phyloP scores from a whole-genome alignment of 2,113 vertebrate species.

The Chitala chitala region DNA sequence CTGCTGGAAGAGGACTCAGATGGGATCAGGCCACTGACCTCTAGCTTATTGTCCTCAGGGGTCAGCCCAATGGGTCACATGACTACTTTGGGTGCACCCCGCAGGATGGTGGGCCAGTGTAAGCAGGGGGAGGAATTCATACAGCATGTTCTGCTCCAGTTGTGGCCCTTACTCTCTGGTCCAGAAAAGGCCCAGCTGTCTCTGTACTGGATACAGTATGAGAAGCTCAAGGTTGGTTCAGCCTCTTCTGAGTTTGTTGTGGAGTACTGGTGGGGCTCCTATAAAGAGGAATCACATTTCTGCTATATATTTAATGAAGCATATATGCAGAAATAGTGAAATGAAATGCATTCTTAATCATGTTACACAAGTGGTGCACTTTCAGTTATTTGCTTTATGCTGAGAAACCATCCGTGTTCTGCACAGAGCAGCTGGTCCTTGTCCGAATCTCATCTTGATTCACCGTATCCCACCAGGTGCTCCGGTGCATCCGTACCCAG shows the following conservation, averaged over 20 bases:
- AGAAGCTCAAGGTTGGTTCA: slow-evolving; percentile 79
- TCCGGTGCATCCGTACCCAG: slow-evolving; percentile 63
- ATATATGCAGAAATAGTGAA: neutral
- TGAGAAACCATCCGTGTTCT: neutral
- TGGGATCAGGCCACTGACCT: slow-evolving; percentile 66
- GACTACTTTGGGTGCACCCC: slow-evolving; percentile 54
- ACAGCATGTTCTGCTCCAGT: slow-evolving; percentile 67
- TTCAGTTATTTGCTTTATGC: neutral
- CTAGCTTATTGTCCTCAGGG: slow-evolving; percentile 55
- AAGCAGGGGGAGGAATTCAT: slow-evolving; percentile 85
- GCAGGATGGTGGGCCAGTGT: slow-evolving; percentile 61
- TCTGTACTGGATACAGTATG: slow-evolving; percentile 78
- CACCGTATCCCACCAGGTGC: slow-evolving; percentile 55
- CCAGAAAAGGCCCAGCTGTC: slow-evolving; percentile 64
- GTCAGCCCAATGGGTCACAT: slow-evolving; percentile 71
- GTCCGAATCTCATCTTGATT: no score
- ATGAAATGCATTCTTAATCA: neutral
- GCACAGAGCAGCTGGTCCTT: no score
- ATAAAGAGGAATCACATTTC: neutral
- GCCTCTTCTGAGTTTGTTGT: neutral
- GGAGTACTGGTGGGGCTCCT: neutral
- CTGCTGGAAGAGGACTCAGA: slow-evolving; percentile 57
- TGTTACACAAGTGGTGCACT: neutral
- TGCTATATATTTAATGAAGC: no score
- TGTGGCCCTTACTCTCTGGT: slow-evolving; percentile 62